Percentiles rank a stretch among this genome's conserved stretches.
These are phyloP conservation scores for Sesamia inferens DNA, from an alignment of 2,888 invertebrate genomes.

Conservation along the genomic window DNA sequence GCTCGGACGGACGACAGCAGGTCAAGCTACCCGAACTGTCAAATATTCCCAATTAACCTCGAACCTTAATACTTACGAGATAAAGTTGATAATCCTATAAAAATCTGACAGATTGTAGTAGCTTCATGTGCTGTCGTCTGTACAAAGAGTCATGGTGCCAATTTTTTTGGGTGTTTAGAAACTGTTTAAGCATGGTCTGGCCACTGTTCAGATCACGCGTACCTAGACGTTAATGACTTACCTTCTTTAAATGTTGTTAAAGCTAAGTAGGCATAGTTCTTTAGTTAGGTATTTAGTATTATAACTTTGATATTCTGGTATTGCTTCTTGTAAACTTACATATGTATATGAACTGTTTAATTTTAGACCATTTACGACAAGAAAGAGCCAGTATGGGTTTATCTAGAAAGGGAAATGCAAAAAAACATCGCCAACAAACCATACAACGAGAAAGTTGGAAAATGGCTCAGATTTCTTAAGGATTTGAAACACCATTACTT, in stretches of 20 bases:
- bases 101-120: no score
- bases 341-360: background rate
- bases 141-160: background rate
- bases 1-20: no score
- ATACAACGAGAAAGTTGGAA: conserved; percentile 83
- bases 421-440: conserved; percentile 78
- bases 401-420: conserved; percentile 82
- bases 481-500: conserved; percentile 75
- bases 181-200: background rate
- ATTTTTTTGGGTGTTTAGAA: background rate
- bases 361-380: conserved; percentile 77
- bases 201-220: background rate
- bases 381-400: conserved; percentile 83
- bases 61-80: no score
- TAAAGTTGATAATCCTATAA: no score
- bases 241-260: background rate
- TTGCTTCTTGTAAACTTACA: background rate
- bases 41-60: no score
- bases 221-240: background rate
- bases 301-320: background rate
- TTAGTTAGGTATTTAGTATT: background rate
- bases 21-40: no score
- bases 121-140: no score
- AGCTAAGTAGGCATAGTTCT: background rate
- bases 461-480: conserved; percentile 80